phyloP scores from a whole-genome alignment of 2,113 vertebrate genomes.

The Tichodroma muraria region DNA sequence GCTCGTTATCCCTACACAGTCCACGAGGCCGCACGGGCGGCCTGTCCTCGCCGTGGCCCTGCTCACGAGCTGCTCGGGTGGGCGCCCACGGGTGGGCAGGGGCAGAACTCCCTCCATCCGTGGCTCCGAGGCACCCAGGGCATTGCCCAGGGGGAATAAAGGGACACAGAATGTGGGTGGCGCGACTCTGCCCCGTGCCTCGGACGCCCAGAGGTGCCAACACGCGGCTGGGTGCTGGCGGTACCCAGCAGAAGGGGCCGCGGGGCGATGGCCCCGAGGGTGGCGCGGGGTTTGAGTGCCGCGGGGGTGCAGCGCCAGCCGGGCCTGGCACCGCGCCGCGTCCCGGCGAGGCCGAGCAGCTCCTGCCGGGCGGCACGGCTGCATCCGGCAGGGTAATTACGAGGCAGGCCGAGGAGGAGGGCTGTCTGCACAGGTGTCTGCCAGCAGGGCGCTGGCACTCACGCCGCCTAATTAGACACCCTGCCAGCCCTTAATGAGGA shows the following conservation, averaged over 20 bases:
- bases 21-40: neutral
- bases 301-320: fast-evolving
- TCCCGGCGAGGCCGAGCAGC: neutral
- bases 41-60: fast-evolving
- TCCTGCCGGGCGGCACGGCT: neutral
- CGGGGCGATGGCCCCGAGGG: fast-evolving
- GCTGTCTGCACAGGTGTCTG: conserved; percentile 65
- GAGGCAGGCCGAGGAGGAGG: conserved; percentile 37
- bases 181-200: neutral
- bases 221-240: neutral
- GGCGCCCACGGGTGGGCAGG: fast-evolving
- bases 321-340: neutral
- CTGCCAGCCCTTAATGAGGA: conserved; percentile 65
- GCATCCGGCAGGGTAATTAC: conserved; percentile 35
- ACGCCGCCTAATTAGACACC: conserved; percentile 54
- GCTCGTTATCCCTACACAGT: neutral
- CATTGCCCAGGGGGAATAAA: too few species aligned
- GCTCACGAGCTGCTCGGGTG: fast-evolving
- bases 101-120: fast-evolving
- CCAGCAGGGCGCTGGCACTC: conserved; percentile 63
- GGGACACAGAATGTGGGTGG: fast-evolving
- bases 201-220: fast-evolving
- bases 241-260: fast-evolving
- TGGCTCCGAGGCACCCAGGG: fast-evolving
- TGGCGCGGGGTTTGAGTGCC: neutral